A percentile compares a stretch with the other conserved stretches of the same genome.
Conservation (phyloP, 1,140 invertebrate species). For the Apocrypta bakeri region DNA sequence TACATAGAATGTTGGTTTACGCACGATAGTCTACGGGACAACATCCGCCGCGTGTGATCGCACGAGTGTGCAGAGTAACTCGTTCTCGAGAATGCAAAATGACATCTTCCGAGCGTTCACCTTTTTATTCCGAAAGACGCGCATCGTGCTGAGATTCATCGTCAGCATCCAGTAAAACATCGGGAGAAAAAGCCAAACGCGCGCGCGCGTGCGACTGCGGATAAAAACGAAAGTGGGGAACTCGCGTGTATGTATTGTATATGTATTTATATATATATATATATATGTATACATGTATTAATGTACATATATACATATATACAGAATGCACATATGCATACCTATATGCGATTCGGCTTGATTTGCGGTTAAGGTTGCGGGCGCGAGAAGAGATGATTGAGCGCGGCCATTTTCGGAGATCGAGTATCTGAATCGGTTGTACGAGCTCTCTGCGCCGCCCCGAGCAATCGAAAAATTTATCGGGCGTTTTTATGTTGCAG, state of each 20-base stretch:
- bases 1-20: no score
- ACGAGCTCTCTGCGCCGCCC: no score
- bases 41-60: not conserved
- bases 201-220: no score
- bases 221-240: constrained; percentile 37
- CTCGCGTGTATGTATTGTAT: not conserved
- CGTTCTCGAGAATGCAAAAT: constrained; percentile 47
- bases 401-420: not conserved
- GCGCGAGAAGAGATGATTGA: not conserved
- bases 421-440: not conserved
- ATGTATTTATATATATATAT: no score
- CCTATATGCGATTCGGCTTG: not conserved
- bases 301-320: no score
- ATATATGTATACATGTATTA: no score
- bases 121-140: constrained; percentile 19
- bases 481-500: no score
- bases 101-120: constrained; percentile 15
- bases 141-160: not conserved
- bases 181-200: not conserved
- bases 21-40: not conserved
- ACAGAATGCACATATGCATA: no score
- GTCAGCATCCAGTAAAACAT: not conserved
- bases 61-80: constrained; percentile 4
- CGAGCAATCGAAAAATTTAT: not conserved
- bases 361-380: not conserved